Percentiles rank a stretch among this genome's conserved stretches.
Conservation (phyloP, 2,888 invertebrate species). For the Xestia c-nigrum region DNA sequence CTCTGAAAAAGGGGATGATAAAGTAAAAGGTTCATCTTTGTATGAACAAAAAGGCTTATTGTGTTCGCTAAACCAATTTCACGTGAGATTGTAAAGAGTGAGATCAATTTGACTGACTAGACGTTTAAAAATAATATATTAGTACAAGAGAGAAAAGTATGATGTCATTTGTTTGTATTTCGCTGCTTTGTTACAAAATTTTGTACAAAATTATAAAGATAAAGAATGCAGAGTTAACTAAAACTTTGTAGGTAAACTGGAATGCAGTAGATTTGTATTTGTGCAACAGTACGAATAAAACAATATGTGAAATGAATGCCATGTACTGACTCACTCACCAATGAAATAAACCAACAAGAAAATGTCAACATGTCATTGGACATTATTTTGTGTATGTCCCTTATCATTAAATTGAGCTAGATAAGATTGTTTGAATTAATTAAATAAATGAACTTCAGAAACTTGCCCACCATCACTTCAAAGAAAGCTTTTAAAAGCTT, state of each 20-base stretch:
- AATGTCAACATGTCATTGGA: background rate
- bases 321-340: background rate
- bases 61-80: constrained; percentile 79
- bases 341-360: background rate
- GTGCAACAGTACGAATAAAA: background rate
- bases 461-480: constrained; percentile 73
- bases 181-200: background rate
- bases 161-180: background rate
- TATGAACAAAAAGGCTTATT: constrained; percentile 83
- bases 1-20: constrained; percentile 76
- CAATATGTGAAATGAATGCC: background rate
- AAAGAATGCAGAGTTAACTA: background rate
- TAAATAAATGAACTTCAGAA: constrained; percentile 43
- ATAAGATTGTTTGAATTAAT: constrained; percentile 34
- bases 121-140: constrained; percentile 23
- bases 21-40: constrained; percentile 78
- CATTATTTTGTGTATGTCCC: background rate
- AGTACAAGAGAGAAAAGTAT: constrained; percentile 11
- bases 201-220: background rate
- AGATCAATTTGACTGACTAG: constrained; percentile 29
- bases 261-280: background rate
- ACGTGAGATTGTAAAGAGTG: constrained; percentile 69
- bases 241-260: background rate
- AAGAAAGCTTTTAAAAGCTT: constrained; percentile 72
- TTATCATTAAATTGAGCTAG: background rate